Evolutionary conservation across 2,797 vertebrate genomes (phyloP).

Genomic region (Lophotriccus pileatus): DNA sequence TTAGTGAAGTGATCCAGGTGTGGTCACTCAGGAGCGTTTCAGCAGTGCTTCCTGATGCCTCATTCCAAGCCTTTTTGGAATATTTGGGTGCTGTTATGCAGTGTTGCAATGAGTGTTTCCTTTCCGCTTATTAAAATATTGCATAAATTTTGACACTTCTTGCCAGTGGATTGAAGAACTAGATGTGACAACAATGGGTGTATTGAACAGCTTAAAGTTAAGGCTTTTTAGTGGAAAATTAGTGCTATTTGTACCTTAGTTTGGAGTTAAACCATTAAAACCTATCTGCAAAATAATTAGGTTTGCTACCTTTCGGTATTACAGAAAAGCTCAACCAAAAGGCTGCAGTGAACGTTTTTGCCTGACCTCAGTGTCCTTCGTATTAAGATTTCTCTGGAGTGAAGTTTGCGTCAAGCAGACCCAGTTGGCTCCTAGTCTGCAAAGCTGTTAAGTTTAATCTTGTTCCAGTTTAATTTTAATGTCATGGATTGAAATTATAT

Average conservation of each 20-base stretch:
- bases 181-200: background rate
- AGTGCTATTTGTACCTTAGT: background rate
- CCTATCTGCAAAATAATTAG: background rate
- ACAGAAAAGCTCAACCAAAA: background rate
- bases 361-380: background rate
- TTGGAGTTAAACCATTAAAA: background rate
- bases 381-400: slow-evolving; percentile 23
- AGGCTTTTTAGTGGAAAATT: background rate
- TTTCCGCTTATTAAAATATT: background rate
- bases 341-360: background rate
- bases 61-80: background rate
- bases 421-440: background rate
- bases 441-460: slow-evolving; percentile 48
- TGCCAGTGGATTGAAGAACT: background rate
- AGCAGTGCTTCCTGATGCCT: background rate
- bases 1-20: background rate
- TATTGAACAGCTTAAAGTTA: background rate
- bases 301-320: background rate
- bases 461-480: slow-evolving; percentile 51
- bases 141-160: background rate
- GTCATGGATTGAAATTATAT: slow-evolving; percentile 55
- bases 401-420: slow-evolving; percentile 11
- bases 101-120: background rate
- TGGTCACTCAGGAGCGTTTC: background rate
- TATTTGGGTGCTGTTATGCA: background rate